phyloP scores from a whole-genome alignment of 2,797 vertebrate species.

The Anguilla anguilla region DNA sequence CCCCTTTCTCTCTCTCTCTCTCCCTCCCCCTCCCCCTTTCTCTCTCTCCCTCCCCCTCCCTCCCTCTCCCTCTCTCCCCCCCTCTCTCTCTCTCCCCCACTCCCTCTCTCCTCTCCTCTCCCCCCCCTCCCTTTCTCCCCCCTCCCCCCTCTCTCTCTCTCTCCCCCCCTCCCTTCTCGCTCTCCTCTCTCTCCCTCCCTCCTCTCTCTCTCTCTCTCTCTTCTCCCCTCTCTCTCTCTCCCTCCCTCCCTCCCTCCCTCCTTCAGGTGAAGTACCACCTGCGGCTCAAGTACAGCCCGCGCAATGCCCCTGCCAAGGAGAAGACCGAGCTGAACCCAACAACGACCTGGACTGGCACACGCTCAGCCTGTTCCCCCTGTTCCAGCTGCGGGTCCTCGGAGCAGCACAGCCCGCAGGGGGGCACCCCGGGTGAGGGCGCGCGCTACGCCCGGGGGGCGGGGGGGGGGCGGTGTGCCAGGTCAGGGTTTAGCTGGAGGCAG shows the following conservation, averaged over 20 bases:
- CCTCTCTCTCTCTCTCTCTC: too few relatives aligned
- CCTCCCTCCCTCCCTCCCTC: not conserved
- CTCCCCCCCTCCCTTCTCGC: too few relatives aligned
- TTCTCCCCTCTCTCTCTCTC: too few relatives aligned
- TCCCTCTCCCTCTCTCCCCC: not conserved
- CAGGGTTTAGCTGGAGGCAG: not conserved
- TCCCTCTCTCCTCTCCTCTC: not conserved
- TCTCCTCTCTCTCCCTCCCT: too few relatives aligned
- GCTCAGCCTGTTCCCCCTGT: slow-evolving; percentile 86
- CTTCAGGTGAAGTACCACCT: slow-evolving; percentile 88
- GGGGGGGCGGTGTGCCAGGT: not conserved
- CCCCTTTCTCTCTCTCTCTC: too few relatives aligned
- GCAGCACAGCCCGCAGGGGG: slow-evolving; percentile 71
- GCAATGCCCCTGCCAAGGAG: slow-evolving; percentile 80
- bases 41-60: too few relatives aligned
- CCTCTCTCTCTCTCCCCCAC: not conserved
- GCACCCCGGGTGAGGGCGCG: slow-evolving; percentile 84
- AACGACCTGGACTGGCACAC: slow-evolving; percentile 95
- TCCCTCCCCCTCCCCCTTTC: not conserved
- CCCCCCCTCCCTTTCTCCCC: not conserved
- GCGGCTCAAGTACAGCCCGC: slow-evolving; percentile 89
- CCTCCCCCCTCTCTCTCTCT: too few relatives aligned
- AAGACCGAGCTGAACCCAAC: slow-evolving; percentile 82
- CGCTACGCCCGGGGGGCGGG: not conserved
- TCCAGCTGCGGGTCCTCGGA: slow-evolving; percentile 90